Evolutionary conservation across 2,888 invertebrate species (phyloP), one percentile per base, ranked within the genome.

Genomic region (Amiota communis): DNA sequence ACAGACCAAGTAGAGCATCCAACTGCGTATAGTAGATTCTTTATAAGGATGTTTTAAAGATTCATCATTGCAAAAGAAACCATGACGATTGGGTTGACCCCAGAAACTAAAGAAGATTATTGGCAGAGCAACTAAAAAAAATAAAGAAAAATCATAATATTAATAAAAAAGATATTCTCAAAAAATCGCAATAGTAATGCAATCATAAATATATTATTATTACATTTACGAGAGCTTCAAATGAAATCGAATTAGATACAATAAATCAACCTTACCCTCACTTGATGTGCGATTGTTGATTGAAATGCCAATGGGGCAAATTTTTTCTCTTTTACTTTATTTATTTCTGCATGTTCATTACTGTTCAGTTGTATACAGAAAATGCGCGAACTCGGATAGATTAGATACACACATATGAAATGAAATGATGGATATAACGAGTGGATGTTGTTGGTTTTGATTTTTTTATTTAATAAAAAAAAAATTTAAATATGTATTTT

Each of bases 31-130:
- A 0, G 96, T 96, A 1, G 96, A 96, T 0, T 93, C 92, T 81
- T 93, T 93, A 90, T 93, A 97, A 10, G 98, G 98, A 89, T 98
- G 96, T 83, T 93, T 93, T 68, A 99, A 92, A 46, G 96, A 95
- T 86, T 97, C 95, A 91, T 99, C 99, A 88, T 96, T 94, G 91
- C 98, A 99, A 91, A 96, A 98, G 91, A 98, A 98, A 46, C 99
- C 99, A 76, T 98, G 91, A 78, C 93, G 91, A 88, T 93, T 95
- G 0, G 97, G 95, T 70, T 92, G 90, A 23, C 94, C 95, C 92
- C 93, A 93, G 53, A 95, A 85, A 86, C 92, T 95, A 84, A 95
- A 93, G 74, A 92, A 91, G 77, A 96, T 89, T 82, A 96, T 93
- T 11, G 94, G 92, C 82, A 95, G 91, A 72, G 94, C 94, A 87